Evolutionary conservation across 2,113 vertebrate species (phyloP).

Genomic region (Calyptommatus sinebrachiatus): DNA sequence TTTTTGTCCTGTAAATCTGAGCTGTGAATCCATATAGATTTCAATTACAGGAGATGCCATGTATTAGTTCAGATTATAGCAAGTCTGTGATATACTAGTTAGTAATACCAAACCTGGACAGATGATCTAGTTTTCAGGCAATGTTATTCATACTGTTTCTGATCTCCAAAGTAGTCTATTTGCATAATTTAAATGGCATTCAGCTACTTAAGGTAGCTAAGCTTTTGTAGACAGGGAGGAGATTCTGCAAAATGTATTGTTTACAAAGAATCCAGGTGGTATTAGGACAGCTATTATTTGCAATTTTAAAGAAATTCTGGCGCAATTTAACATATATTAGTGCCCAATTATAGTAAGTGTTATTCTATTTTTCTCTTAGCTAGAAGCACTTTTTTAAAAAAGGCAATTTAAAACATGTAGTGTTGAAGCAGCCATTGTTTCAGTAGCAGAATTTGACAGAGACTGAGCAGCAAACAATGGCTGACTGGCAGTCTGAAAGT

Average conservation of each 20-base stretch:
- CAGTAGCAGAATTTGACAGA: no score
- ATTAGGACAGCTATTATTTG: slow-evolving; percentile 64
- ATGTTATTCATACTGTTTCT: slow-evolving; percentile 53
- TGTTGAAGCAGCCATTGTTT: no score
- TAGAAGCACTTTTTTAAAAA: slow-evolving; percentile 35
- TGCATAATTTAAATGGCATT: slow-evolving; percentile 54
- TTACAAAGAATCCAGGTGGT: slow-evolving; percentile 49
- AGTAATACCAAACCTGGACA: slow-evolving; percentile 54
- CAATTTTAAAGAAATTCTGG: slow-evolving; percentile 55
- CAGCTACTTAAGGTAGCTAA: slow-evolving; percentile 61
- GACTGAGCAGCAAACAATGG: no score
- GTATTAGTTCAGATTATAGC: slow-evolving; percentile 59
- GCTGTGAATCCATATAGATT: slow-evolving; percentile 20
- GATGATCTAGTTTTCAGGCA: slow-evolving; percentile 48
- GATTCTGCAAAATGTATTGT: slow-evolving; percentile 57
- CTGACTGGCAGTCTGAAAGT: no score
- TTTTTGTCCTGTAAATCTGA: slow-evolving; percentile 37
- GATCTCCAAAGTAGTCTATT: slow-evolving; percentile 63
- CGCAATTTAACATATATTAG: slow-evolving; percentile 58
- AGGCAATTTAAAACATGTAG: no score
- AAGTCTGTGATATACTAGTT: slow-evolving; percentile 62
- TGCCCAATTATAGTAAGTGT: slow-evolving; percentile 59
- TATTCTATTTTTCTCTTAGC: slow-evolving; percentile 57
- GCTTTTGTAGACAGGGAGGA: slow-evolving; percentile 26
- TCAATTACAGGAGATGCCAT: slow-evolving; percentile 44